Conservation (phyloP, 1,140 invertebrate genomes). For the Penaeus indicus region DNA sequence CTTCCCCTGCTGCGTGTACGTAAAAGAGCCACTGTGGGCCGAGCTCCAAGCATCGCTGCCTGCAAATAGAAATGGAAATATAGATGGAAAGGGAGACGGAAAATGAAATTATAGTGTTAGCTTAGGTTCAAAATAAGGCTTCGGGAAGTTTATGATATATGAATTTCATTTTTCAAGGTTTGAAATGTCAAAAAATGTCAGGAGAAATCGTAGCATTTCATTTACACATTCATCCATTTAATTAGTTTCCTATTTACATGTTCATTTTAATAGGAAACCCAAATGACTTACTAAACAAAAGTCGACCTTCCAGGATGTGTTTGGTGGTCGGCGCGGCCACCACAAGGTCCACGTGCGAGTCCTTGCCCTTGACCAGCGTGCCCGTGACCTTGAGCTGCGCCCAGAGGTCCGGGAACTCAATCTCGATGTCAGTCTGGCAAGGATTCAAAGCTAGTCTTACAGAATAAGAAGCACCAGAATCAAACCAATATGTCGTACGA, state of each 20-base stretch:
- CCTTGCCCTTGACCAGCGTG: conserved; percentile 40
- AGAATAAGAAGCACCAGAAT: too few relatives aligned
- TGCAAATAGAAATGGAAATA: background rate
- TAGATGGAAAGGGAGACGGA: background rate
- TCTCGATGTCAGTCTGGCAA: conserved; percentile 32
- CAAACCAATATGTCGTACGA: too few relatives aligned
- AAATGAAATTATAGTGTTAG: too few relatives aligned
- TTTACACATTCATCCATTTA: too few relatives aligned
- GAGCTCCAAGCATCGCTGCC: conserved; percentile 41
- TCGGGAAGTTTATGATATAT: too few relatives aligned
- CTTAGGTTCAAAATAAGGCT: too few relatives aligned
- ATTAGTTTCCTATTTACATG: too few relatives aligned
- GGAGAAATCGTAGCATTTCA: too few relatives aligned
- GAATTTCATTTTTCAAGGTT: too few relatives aligned
- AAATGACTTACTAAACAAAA: conserved; percentile 41
- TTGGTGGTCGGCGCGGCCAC: conserved; percentile 26
- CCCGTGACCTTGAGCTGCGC: conserved; percentile 28
- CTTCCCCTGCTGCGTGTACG: conserved; percentile 40
- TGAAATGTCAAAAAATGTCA: too few relatives aligned
- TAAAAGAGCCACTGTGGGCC: conserved; percentile 35
- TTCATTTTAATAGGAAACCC: background rate
- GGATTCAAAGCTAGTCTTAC: too few relatives aligned
- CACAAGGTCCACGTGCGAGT: conserved; percentile 28
- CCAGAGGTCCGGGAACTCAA: conserved; percentile 41
- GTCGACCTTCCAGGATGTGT: conserved; percentile 35